A percentile compares a stretch with the other conserved stretches of the same genome.
Evolutionary conservation across 53 echinoderm and acorn worm species (phyloP).

Genomic region (Holothuria leucospilota): DNA sequence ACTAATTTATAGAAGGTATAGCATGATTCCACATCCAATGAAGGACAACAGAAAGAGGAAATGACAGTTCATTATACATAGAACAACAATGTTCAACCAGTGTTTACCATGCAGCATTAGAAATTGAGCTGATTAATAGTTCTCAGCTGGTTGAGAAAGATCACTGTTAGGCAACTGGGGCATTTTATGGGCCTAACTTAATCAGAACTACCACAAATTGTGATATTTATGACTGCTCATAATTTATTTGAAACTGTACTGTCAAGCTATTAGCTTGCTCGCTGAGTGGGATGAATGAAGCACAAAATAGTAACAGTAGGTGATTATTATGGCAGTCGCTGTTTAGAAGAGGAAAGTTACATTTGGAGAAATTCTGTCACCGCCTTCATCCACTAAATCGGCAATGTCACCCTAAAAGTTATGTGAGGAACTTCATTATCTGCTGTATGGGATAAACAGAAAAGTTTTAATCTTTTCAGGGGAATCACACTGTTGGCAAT

Average conservation of each 20-base stretch:
- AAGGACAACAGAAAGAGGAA: too few relatives aligned
- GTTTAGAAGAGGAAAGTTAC: conserved; percentile 6
- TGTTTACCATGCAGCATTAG: conserved; percentile 5
- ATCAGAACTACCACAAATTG: conserved; percentile 52
- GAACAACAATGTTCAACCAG: conserved; percentile 17
- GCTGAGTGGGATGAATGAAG: too few relatives aligned
- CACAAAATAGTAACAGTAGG: too few relatives aligned
- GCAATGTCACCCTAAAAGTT: conserved; percentile 14
- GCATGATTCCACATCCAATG: too few relatives aligned
- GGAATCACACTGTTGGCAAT: conserved; percentile 1
- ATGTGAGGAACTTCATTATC: conserved; percentile 29
- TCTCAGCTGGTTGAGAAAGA: neutral
- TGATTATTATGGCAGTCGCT: conserved; percentile 25
- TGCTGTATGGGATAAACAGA: conserved; percentile 19
- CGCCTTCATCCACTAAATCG: conserved; percentile 12
- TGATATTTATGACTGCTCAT: conserved; percentile 41
- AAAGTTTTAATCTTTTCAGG: conserved; percentile 21
- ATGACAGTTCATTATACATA: neutral
- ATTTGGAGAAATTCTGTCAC: neutral
- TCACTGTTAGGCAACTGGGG: conserved; percentile 15
- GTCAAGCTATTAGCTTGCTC: neutral
- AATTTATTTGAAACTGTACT: conserved; percentile 35
- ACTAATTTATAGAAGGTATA: too few relatives aligned
- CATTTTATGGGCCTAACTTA: conserved; percentile 35
- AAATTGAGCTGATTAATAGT: conserved; percentile 32